A percentile compares a stretch with the other conserved stretches of the same genome.
Evolutionary conservation across 2,797 vertebrate genomes (phyloP).

Genomic region (Podarcis siculus): DNA sequence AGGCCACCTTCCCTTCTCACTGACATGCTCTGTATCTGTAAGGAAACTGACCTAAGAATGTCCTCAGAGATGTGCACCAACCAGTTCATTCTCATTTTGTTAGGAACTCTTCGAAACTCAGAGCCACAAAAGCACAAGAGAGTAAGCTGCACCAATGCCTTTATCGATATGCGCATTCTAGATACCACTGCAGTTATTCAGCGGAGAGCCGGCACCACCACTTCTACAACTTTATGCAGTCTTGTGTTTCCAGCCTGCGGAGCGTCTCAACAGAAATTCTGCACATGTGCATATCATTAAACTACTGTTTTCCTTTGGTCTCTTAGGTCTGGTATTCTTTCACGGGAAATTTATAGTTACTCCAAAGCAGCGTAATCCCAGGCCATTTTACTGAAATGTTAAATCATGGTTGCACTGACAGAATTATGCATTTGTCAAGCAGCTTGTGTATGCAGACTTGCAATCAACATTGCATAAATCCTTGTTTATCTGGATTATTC

Average conservation of each 20-base stretch:
- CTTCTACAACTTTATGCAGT: not conserved
- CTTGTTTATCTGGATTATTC: not conserved
- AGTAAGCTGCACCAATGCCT: not conserved
- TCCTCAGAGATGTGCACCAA: not conserved
- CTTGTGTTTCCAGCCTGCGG: too few relatives aligned
- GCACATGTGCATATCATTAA: not conserved
- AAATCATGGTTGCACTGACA: not conserved
- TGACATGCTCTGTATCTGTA: too few relatives aligned
- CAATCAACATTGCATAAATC: slow-evolving; percentile 20
- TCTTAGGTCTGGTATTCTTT: not conserved
- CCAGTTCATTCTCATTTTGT: not conserved
- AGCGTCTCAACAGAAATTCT: not conserved
- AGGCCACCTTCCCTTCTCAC: too few relatives aligned
- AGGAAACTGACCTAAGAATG: not conserved
- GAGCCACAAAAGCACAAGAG: not conserved
- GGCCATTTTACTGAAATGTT: not conserved
- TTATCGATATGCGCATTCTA: not conserved
- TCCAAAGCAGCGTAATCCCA: not conserved
- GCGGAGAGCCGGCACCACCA: not conserved
- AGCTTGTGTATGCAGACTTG: not conserved
- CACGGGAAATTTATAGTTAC: not conserved
- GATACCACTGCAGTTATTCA: not conserved
- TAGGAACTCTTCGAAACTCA: not conserved
- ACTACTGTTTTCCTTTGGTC: slow-evolving; percentile 4
- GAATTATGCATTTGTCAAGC: slow-evolving; percentile 13